Evolutionary conservation across 35 echinoderm and acorn worm genomes (phyloP).

Genomic region (Apostichopus japonicus): DNA sequence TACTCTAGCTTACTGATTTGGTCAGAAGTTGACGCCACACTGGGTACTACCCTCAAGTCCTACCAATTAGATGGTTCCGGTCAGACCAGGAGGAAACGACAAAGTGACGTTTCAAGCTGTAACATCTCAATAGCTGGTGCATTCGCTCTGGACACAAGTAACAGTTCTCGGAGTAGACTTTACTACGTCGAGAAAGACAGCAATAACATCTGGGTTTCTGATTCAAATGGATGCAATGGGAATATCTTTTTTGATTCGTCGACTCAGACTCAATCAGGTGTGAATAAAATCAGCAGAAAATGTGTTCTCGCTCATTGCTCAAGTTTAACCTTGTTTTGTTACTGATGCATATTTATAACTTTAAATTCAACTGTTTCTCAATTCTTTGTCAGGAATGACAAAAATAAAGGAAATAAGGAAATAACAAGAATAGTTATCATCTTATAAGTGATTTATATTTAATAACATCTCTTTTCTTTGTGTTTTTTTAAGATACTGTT

Average conservation of each 20-base stretch:
- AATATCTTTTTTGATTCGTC: slow-evolving; percentile 54
- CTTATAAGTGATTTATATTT: too few species aligned
- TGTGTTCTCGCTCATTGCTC: too few species aligned
- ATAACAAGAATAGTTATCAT: too few species aligned
- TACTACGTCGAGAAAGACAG: slow-evolving; percentile 50
- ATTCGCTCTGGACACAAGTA: slow-evolving; percentile 66
- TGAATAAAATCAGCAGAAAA: neutral
- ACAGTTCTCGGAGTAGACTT: slow-evolving; percentile 18
- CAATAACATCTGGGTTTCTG: slow-evolving; percentile 64
- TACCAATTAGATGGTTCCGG: neutral
- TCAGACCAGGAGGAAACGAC: slow-evolving; percentile 28
- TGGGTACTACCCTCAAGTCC: neutral
- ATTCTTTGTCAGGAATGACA: too few species aligned
- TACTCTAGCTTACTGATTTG: slow-evolving; percentile 63
- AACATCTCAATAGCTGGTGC: slow-evolving; percentile 18
- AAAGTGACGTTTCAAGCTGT: slow-evolving; percentile 57
- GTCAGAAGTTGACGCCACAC: slow-evolving; percentile 30
- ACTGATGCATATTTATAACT: too few species aligned
- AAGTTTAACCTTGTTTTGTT: too few species aligned
- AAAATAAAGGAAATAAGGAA: too few species aligned
- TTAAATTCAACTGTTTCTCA: too few species aligned
- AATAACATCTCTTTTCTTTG: too few species aligned
- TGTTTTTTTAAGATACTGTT: too few species aligned
- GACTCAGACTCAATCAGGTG: slow-evolving; percentile 58
- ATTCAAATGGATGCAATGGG: slow-evolving; percentile 72